Base-by-base conservation (phyloP, 2,113 vertebrate species). In the Geococcyx californianus region DNA sequence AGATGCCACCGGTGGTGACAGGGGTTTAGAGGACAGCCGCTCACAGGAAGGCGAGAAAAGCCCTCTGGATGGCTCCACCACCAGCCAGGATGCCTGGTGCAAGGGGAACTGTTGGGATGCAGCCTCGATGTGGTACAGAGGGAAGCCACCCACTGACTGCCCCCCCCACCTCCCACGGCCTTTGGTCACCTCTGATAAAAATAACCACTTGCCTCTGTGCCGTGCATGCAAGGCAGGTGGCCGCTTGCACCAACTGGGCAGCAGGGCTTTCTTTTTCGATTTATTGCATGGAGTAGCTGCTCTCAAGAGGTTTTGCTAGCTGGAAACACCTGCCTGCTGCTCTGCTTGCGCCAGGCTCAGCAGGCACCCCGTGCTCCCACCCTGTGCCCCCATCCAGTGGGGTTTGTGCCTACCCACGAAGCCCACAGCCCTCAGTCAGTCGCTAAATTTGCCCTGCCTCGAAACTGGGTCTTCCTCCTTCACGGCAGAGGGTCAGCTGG, bases 311-410 rank as follows among this genome's bases (percentile, higher is more conserved):
- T 77, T 93, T 84, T 83, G 56, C 83, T 77, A 11, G 1, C 93
- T 90, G 79, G 79, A 70, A 94, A 92, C 90, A 93, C 86, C 89
- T 95, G 80, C 47, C 70, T 3, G 1, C 56, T 52, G 36, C 52
- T 87, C 70, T 44, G 62, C 59, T 64, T 1, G 1, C 9, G 45
- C 60, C 67, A 74, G 55, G 59, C 44, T 83, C 3, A 1, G 49
- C 3, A 15, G 44, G 75, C 70, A 85, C n/a, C 58, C 5, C 1
- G 7, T 45, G 89, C 25, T 83, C 52, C 62, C 58, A 67, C 42
- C 16, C 44, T 3, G 1, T 3, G 2, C 8, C 17, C 33, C 51
- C 1, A 4, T 36, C 45, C 1, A 0, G 0, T 2, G 1, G n/a
- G 18, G 28, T 28, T 93, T 2, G 4, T 36, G 45, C 52, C 52